These are phyloP conservation scores for Hirudinaria manillensis DNA, from an alignment of 2,888 invertebrate genomes.

Conservation along the genomic window DNA sequence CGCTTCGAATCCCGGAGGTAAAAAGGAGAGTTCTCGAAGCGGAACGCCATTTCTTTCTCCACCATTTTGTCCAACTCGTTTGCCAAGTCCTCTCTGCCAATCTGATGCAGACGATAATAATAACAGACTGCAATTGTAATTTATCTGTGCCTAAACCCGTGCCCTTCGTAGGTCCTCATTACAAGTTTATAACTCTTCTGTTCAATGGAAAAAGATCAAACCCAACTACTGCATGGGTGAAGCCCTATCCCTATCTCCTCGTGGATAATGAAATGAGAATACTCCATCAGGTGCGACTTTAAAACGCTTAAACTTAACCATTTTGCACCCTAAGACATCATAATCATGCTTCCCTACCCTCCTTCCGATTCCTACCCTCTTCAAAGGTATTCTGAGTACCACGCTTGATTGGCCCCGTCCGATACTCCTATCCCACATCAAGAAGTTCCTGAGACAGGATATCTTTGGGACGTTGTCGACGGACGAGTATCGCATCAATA, in stretches of 20 bases:
- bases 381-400: conserved; percentile 13
- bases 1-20: not conserved
- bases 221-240: too few relatives aligned
- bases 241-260: too few relatives aligned
- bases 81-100: conserved; percentile 17
- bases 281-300: too few relatives aligned
- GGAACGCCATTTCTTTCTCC: not conserved
- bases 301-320: too few relatives aligned
- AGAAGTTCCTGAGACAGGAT: conserved; percentile 10
- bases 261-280: too few relatives aligned
- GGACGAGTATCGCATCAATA: not conserved
- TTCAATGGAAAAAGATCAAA: too few relatives aligned
- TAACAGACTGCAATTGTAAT: too few relatives aligned
- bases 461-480: not conserved
- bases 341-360: not conserved
- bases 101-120: not conserved
- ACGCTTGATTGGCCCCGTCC: conserved; percentile 11
- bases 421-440: conserved; percentile 16
- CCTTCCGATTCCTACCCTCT: conserved; percentile 14
- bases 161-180: too few relatives aligned
- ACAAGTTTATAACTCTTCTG: too few relatives aligned
- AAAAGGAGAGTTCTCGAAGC: not conserved
- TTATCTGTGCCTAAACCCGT: too few relatives aligned
- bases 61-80: conserved; percentile 5
- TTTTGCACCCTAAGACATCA: too few relatives aligned